phyloP scores from a whole-genome alignment of 2,797 vertebrate species.

The Oreortyx pictus region DNA sequence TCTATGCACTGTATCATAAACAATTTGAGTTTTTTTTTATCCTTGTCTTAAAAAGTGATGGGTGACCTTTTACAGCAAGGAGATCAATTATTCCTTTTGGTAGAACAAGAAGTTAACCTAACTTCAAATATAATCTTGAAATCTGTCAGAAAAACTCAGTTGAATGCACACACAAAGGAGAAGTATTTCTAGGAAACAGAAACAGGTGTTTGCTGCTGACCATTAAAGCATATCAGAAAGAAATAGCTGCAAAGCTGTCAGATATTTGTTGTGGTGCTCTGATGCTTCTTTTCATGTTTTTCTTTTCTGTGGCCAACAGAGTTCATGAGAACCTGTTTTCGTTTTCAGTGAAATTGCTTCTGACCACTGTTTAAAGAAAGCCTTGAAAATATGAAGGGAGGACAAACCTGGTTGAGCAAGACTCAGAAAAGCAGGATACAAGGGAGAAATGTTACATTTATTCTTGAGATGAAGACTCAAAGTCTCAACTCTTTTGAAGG shows the following conservation, averaged over 20 bases:
- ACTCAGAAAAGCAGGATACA: neutral
- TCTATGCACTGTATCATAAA: neutral
- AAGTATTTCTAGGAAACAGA: neutral
- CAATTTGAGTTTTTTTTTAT: neutral
- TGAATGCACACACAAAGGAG: neutral
- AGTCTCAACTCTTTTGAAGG: neutral
- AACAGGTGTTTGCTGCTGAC: neutral
- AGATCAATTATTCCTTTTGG: neutral
- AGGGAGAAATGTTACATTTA: neutral
- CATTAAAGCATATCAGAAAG: neutral
- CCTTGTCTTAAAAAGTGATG: neutral
- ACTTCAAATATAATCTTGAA: neutral
- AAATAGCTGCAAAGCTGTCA: neutral
- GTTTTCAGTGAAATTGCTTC: neutral
- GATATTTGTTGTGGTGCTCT: neutral
- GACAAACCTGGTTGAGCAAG: neutral
- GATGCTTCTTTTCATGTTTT: neutral
- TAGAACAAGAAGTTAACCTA: neutral
- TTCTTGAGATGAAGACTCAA: neutral
- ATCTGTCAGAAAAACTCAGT: neutral
- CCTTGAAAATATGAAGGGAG: slow-evolving; percentile 13
- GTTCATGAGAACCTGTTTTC: neutral
- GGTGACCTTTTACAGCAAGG: neutral
- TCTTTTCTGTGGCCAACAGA: neutral
- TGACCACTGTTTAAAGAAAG: neutral